Percentiles rank a stretch among this genome's conserved stretches.
Evolutionary conservation across 1,140 invertebrate species (phyloP).

Genomic region (Scaptomyza graminum): DNA sequence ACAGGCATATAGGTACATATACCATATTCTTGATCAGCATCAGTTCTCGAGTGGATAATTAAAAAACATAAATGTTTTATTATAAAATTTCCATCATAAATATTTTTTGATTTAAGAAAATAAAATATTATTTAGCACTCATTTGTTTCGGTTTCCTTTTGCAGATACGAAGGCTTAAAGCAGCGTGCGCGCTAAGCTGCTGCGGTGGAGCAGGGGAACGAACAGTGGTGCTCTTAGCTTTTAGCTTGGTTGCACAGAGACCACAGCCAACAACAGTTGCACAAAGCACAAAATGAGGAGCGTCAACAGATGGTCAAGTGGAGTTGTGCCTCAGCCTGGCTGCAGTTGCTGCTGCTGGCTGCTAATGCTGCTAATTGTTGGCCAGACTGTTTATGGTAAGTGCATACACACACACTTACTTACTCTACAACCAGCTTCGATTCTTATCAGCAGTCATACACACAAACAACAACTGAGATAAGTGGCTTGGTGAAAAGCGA

Average conservation of each 20-base stretch:
- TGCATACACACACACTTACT: slow-evolving; percentile 23
- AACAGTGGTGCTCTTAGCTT: neutral
- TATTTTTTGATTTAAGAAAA: too few relatives aligned
- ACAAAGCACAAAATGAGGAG: slow-evolving; percentile 28
- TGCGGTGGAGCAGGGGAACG: neutral
- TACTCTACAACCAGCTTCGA: slow-evolving; percentile 6
- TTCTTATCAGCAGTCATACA: slow-evolving; percentile 37
- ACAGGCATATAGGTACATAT: too few relatives aligned
- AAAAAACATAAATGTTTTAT: too few relatives aligned
- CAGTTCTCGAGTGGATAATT: too few relatives aligned
- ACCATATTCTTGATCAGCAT: too few relatives aligned
- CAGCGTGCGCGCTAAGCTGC: neutral
- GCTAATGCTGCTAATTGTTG: slow-evolving; percentile 77
- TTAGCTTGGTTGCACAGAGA: neutral
- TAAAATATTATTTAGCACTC: neutral
- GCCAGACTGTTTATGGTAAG: slow-evolving; percentile 76
- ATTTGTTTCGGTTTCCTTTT: neutral
- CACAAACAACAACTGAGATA: slow-evolving; percentile 55
- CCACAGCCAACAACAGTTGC: slow-evolving; percentile 17
- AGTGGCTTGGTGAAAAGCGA: slow-evolving; percentile 44
- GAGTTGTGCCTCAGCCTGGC: slow-evolving; percentile 39
- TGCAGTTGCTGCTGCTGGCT: slow-evolving; percentile 26
- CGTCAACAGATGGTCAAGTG: slow-evolving; percentile 19
- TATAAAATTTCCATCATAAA: too few relatives aligned
- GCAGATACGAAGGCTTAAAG: slow-evolving; percentile 2